phyloP scores from a whole-genome alignment of 2,113 vertebrate species.

The Catharus minimus region DNA sequence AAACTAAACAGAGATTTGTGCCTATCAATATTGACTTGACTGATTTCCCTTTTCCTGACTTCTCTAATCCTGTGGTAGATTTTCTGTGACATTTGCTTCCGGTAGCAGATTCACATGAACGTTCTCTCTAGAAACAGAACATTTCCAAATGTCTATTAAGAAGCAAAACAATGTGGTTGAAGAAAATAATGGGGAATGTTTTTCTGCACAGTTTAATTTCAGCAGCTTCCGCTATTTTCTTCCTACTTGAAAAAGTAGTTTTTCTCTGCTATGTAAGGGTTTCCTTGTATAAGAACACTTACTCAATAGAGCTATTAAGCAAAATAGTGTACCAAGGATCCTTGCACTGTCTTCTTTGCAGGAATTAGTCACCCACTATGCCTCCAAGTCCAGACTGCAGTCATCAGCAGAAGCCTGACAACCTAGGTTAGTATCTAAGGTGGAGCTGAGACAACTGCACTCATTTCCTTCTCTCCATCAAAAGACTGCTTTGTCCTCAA shows the following conservation, averaged over 20 bases:
- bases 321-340: background rate
- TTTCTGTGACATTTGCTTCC: constrained; percentile 47
- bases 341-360: background rate
- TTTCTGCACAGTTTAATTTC: constrained; percentile 29
- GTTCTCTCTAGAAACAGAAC: constrained; percentile 23
- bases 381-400: background rate
- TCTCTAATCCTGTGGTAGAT: constrained; percentile 49
- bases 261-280: background rate
- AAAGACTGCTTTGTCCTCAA: background rate
- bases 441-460: background rate
- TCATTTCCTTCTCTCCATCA: background rate
- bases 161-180: constrained; percentile 33
- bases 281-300: constrained; percentile 4
- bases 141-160: constrained; percentile 46
- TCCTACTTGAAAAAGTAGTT: constrained; percentile 8
- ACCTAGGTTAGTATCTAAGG: background rate
- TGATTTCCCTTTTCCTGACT: constrained; percentile 58
- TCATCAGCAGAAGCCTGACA: background rate
- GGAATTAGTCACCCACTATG: background rate
- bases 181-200: constrained; percentile 44
- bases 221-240: constrained; percentile 6
- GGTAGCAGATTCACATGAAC: constrained; percentile 14
- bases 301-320: background rate
- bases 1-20: constrained; percentile 43
- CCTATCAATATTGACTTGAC: constrained; percentile 45